These are phyloP conservation scores for Callaeas wilsoni DNA, from an alignment of 2,113 vertebrate genomes.

Conservation along the genomic window DNA sequence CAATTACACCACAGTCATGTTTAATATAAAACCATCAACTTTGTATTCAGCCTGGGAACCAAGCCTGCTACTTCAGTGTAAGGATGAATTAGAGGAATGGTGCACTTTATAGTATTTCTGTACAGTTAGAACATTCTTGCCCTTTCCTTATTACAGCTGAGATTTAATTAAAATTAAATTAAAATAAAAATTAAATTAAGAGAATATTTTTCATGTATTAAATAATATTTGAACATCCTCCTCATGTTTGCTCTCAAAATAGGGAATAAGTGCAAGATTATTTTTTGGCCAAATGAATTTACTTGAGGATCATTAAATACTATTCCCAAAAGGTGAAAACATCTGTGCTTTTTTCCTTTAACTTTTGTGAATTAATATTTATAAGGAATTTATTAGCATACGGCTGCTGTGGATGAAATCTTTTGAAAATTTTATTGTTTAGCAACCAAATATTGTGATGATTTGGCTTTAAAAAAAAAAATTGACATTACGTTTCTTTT, in stretches of 20 bases:
- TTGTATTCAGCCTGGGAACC: neutral
- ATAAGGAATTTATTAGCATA: neutral
- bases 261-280: constrained; percentile 2
- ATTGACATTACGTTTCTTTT: neutral
- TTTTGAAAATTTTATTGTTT: neutral
- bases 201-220: constrained; percentile 8
- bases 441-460: neutral
- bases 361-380: constrained; percentile 5
- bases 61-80: neutral
- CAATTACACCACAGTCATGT: constrained; percentile 9
- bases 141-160: neutral
- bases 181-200: constrained; percentile 39
- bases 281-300: constrained; percentile 40
- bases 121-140: neutral
- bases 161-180: constrained; percentile 53
- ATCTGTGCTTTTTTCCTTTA: neutral
- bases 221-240: constrained; percentile 27
- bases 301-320: neutral
- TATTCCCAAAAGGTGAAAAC: neutral
- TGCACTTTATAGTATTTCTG: neutral
- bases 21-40: constrained; percentile 17
- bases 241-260: constrained; percentile 30
- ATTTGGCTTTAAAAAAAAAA: neutral
- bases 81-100: neutral
- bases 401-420: neutral